These are phyloP conservation scores for Circaetus gallicus DNA, from an alignment of 2,113 vertebrate genomes.

Conservation along the genomic window DNA sequence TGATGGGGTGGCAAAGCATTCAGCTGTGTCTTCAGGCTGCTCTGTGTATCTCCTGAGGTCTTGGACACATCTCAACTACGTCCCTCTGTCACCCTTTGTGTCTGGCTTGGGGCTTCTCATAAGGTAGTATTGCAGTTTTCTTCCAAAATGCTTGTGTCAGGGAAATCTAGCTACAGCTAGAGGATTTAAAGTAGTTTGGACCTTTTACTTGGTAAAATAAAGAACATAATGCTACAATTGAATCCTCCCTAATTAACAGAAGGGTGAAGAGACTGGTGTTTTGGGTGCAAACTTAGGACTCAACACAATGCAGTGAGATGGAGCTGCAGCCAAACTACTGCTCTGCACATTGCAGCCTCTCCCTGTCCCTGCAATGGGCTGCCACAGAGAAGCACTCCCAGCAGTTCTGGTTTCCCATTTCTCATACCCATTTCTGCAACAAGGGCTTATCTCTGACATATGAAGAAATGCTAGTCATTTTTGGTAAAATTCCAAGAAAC, in stretches of 20 bases:
- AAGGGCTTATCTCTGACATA: not conserved
- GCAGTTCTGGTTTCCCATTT: not conserved
- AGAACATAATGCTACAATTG: not conserved
- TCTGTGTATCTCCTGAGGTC: not conserved
- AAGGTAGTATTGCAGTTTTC: not conserved
- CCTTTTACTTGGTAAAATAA: not conserved
- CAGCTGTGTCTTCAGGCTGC: not conserved
- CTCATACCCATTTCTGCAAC: not conserved
- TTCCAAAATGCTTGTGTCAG: not conserved
- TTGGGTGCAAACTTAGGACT: not conserved
- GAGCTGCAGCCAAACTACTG: not conserved
- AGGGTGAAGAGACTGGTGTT: not conserved
- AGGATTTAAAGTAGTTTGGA: not conserved
- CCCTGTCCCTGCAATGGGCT: not conserved
- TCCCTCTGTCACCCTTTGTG: not conserved
- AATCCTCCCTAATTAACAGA: not conserved
- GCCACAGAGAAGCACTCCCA: not conserved
- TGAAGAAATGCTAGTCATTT: not conserved
- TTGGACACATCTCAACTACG: not conserved
- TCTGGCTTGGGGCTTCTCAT: not conserved
- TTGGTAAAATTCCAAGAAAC: not conserved
- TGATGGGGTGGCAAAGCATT: rapidly evolving
- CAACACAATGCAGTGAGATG: rapidly evolving
- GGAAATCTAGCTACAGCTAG: not conserved
- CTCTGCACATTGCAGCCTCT: not conserved